phyloP scores from a whole-genome alignment of 2,113 vertebrate species.

The Barbus barbus region DNA sequence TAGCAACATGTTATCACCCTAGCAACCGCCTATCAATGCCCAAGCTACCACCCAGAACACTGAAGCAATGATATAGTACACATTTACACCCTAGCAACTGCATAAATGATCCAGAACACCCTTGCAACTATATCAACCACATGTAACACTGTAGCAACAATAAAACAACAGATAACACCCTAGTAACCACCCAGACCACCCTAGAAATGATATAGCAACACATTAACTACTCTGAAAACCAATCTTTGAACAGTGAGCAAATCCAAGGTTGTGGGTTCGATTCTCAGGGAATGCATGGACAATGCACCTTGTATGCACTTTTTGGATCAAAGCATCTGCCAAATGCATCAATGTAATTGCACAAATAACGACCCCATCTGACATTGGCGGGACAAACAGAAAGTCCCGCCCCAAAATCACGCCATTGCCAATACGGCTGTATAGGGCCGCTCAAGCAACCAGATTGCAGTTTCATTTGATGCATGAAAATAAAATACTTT shows the following conservation, averaged over 20 bases:
- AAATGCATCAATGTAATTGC: background rate
- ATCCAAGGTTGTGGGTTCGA: too few species aligned
- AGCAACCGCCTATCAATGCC: background rate
- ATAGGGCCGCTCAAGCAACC: background rate
- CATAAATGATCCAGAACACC: background rate
- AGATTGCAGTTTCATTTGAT: slow-evolving; percentile 3
- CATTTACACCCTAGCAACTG: background rate
- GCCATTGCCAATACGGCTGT: background rate
- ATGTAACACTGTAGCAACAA: too few species aligned
- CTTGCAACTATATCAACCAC: background rate
- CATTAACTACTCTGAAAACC: too few species aligned
- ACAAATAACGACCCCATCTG: background rate
- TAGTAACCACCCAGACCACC: background rate
- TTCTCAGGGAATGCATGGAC: too few species aligned
- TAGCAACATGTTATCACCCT: background rate
- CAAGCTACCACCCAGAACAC: background rate
- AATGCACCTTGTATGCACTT: background rate
- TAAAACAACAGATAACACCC: too few species aligned
- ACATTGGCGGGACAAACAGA: background rate
- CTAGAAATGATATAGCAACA: background rate
- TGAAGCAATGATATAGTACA: background rate
- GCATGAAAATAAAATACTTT: slow-evolving; percentile 6
- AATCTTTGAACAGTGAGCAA: too few species aligned
- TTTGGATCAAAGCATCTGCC: background rate
- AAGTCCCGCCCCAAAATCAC: background rate